phyloP scores from a whole-genome alignment of 2,888 invertebrate species.

The Tetanocera ferruginea region DNA sequence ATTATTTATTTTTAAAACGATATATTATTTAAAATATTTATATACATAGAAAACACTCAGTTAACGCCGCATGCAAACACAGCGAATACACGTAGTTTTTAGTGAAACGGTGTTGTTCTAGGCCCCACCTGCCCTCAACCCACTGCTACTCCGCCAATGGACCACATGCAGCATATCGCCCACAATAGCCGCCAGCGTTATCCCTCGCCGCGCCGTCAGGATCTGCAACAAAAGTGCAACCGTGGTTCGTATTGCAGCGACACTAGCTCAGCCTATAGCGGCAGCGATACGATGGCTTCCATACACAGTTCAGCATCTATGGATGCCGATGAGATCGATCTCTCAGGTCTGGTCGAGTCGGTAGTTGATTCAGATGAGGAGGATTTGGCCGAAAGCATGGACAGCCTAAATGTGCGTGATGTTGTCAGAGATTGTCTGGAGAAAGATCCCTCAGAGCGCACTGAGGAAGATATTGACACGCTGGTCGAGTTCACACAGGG shows the following conservation, averaged over 20 bases:
- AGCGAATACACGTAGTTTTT: neutral
- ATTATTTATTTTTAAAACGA: neutral
- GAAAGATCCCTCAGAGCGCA: conserved; percentile 95
- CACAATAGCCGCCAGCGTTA: conserved; percentile 31
- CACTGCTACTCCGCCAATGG: conserved; percentile 1
- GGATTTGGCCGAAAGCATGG: conserved; percentile 91
- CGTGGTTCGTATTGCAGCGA: conserved; percentile 90
- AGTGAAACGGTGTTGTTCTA: neutral
- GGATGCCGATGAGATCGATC: conserved; percentile 87
- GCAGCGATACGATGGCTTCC: conserved; percentile 96
- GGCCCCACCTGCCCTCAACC: neutral
- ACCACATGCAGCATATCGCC: neutral
- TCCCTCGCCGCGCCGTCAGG: conserved; percentile 71
- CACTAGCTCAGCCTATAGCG: conserved; percentile 96
- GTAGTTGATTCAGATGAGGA: conserved; percentile 96
- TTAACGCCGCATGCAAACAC: neutral
- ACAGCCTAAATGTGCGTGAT: conserved; percentile 91
- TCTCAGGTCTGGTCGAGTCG: conserved; percentile 94
- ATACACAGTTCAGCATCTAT: conserved; percentile 85
- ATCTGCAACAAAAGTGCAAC: conserved; percentile 87
- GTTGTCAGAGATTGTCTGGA: conserved; percentile 97
- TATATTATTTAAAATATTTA: neutral
- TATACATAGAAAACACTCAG: neutral
- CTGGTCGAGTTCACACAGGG: conserved; percentile 98
- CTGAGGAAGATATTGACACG: conserved; percentile 95